Evolutionary conservation across 2,797 vertebrate species (phyloP).

Genomic region (Chromobotia macracanthus): DNA sequence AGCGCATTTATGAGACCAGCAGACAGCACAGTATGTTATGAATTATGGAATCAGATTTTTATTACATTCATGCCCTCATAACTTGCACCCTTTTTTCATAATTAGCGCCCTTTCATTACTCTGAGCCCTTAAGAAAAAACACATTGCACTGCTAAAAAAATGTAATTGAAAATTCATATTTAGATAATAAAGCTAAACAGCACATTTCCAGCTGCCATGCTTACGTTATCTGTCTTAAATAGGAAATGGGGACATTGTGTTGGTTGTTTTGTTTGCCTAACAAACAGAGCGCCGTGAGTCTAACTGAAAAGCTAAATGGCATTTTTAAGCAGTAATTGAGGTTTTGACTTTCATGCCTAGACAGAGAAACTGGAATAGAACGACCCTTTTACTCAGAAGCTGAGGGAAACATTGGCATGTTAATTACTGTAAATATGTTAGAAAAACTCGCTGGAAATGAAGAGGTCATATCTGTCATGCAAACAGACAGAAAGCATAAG

Average conservation of each 20-base stretch:
- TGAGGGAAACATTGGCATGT: conserved; percentile 51
- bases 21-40: conserved; percentile 34
- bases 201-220: conserved; percentile 32
- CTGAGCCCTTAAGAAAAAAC: conserved; percentile 13
- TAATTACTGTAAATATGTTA: conserved; percentile 56
- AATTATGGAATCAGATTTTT: conserved; percentile 46
- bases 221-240: conserved; percentile 27
- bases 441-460: conserved; percentile 37
- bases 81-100: conserved; percentile 37
- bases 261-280: conserved; percentile 48
- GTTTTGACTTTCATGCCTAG: conserved; percentile 47
- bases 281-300: conserved; percentile 39
- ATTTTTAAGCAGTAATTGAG: conserved; percentile 56
- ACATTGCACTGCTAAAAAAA: conserved; percentile 23
- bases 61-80: conserved; percentile 41
- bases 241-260: conserved; percentile 28
- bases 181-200: conserved; percentile 43
- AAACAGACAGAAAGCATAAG: conserved; percentile 40
- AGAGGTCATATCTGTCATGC: conserved; percentile 56
- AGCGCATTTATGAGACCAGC: conserved; percentile 28
- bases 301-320: conserved; percentile 56
- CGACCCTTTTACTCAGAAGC: conserved; percentile 47
- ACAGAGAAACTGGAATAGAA: conserved; percentile 25
- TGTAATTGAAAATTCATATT: conserved; percentile 48
- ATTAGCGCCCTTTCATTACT: conserved; percentile 34